These are phyloP conservation scores for Momotus momota DNA, from an alignment of 2,797 vertebrate species.

Conservation along the genomic window DNA sequence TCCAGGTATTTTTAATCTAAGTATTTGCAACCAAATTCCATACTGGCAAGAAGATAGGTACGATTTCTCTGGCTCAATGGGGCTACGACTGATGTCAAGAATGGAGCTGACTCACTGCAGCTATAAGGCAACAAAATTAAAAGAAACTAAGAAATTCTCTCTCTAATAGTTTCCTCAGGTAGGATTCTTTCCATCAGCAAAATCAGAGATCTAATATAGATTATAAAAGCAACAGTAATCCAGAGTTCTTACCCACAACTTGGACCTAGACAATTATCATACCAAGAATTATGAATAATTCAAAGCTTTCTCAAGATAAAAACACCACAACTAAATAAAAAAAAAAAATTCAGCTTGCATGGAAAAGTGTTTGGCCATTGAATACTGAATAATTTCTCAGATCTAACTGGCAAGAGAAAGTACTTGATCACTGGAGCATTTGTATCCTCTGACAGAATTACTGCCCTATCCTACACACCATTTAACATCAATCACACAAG, in stretches of 20 bases:
- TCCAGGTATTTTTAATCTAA: neutral
- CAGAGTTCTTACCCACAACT: neutral
- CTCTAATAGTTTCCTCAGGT: neutral
- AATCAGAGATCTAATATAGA: neutral
- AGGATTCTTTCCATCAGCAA: neutral
- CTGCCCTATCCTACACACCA: neutral
- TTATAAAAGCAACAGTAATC: neutral
- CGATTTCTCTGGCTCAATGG: neutral
- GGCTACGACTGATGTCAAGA: neutral
- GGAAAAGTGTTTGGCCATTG: neutral
- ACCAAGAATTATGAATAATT: neutral
- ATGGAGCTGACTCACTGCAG: neutral
- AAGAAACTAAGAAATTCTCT: neutral
- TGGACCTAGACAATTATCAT: neutral
- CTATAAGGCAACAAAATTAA: neutral
- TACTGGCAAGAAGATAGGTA: neutral
- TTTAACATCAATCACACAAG: neutral
- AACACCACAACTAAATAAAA: neutral
- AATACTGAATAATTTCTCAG: neutral
- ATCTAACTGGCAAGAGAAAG: neutral
- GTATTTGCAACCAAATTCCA: neutral
- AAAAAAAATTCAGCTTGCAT: neutral
- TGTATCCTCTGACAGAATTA: neutral
- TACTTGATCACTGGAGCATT: neutral
- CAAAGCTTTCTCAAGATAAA: neutral